phyloP scores from a whole-genome alignment of 1,140 invertebrate genomes.

The Neodiprion pinetum region DNA sequence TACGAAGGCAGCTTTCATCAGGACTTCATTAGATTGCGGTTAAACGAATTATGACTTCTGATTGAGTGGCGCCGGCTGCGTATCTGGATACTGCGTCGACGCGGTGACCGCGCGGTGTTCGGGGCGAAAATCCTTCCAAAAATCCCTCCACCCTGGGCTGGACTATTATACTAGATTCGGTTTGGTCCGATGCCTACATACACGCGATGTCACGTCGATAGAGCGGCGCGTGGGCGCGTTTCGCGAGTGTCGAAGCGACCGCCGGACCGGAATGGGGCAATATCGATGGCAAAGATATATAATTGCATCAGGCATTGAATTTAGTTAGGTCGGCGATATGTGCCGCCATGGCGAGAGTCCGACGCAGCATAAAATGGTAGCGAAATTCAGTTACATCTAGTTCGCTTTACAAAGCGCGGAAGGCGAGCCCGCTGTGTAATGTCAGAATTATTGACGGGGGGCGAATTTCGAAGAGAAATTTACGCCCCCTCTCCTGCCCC shows the following conservation, averaged over 20 bases:
- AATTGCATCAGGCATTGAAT: conserved; percentile 3
- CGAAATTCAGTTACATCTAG: not conserved
- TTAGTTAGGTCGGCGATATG: conserved; percentile 6
- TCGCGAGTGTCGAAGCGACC: not conserved
- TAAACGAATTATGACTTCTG: conserved; percentile 5
- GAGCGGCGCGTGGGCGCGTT: too few species aligned
- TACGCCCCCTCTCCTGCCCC: too few species aligned
- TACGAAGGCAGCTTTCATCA: not conserved
- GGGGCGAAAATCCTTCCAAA: not conserved
- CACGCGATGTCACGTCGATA: too few species aligned
- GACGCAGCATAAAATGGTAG: not conserved
- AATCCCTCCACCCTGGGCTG: not conserved
- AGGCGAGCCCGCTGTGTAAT: not conserved
- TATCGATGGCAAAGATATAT: conserved; percentile 5
- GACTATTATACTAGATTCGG: not conserved
- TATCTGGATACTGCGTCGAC: not conserved
- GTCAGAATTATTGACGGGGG: not conserved
- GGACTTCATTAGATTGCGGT: not conserved
- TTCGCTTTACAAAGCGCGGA: conserved; percentile 6
- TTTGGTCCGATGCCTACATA: not conserved
- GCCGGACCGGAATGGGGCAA: not conserved
- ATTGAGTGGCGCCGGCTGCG: not conserved
- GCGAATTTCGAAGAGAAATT: too few species aligned
- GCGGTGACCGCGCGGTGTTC: not conserved
- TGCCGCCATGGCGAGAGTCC: not conserved